phyloP scores from a whole-genome alignment of 2,888 invertebrate species.

The Lepetodrilus schrolli region DNA sequence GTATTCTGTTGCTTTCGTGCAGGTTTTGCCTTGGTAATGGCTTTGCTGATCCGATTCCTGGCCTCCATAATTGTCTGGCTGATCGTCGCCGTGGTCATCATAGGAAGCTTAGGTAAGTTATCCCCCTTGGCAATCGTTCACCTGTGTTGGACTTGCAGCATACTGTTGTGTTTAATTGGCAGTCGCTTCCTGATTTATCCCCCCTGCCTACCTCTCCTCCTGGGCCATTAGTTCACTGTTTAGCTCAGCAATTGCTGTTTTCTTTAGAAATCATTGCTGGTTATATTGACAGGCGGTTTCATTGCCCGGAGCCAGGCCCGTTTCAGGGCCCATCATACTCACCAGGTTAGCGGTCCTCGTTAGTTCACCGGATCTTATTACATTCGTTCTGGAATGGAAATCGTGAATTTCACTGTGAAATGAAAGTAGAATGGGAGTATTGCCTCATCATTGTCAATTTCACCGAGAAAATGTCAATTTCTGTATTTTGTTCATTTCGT shows the following conservation, averaged over 20 bases:
- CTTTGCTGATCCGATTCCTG: conserved; percentile 87
- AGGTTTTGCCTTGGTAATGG: conserved; percentile 89
- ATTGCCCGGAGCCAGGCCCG: background rate
- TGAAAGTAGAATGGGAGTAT: too few relatives aligned
- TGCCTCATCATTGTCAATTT: too few relatives aligned
- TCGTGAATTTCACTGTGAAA: too few relatives aligned
- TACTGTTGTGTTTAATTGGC: conserved; percentile 18
- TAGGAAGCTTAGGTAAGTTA: conserved; percentile 82
- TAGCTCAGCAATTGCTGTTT: too few relatives aligned
- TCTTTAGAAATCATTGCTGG: background rate
- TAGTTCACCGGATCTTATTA: too few relatives aligned
- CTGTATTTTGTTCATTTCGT: too few relatives aligned
- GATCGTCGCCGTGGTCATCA: conserved; percentile 86
- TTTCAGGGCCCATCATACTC: too few relatives aligned
- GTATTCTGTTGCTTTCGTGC: conserved; percentile 70
- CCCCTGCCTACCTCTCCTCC: background rate
- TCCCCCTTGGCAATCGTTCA: background rate
- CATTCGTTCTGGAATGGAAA: too few relatives aligned
- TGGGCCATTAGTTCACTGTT: background rate
- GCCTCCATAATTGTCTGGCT: conserved; percentile 90
- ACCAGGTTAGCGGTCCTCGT: too few relatives aligned
- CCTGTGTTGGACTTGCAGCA: background rate
- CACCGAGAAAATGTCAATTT: too few relatives aligned
- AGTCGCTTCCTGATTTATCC: background rate
- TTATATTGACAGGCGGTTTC: background rate